Percentiles rank a stretch among this genome's conserved stretches.
Evolutionary conservation across 2,797 vertebrate species (phyloP).

Genomic region (Squalus acanthias): DNA sequence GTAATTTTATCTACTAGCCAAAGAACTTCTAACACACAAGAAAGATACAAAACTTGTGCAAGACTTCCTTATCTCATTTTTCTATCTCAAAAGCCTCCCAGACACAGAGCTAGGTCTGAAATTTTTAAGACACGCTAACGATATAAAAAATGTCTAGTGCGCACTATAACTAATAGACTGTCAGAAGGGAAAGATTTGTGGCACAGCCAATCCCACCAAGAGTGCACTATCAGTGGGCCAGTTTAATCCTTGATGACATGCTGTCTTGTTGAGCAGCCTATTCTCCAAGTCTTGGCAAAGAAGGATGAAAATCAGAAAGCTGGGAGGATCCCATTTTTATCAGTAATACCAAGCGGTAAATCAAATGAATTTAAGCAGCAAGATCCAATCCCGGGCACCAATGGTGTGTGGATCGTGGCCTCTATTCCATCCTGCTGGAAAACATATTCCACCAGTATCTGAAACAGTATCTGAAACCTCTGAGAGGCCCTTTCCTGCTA

Average conservation of each 20-base stretch:
- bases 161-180: background rate
- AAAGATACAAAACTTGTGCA: background rate
- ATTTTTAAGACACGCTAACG: background rate
- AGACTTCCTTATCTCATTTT: slow-evolving; percentile 1
- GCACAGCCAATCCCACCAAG: background rate
- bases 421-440: background rate
- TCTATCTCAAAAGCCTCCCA: background rate
- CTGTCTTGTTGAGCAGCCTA: background rate
- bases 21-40: background rate
- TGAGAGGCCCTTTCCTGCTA: background rate
- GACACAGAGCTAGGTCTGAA: background rate
- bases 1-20: background rate
- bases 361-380: background rate
- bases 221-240: background rate
- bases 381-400: background rate
- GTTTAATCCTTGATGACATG: background rate
- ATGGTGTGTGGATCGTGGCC: background rate
- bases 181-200: background rate
- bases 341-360: background rate
- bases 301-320: background rate
- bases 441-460: background rate
- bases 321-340: background rate
- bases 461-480: background rate
- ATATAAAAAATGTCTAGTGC: background rate
- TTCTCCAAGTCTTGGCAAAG: background rate